Conservation (phyloP, 1,140 invertebrate species). For the Bombus soroeensis region DNA sequence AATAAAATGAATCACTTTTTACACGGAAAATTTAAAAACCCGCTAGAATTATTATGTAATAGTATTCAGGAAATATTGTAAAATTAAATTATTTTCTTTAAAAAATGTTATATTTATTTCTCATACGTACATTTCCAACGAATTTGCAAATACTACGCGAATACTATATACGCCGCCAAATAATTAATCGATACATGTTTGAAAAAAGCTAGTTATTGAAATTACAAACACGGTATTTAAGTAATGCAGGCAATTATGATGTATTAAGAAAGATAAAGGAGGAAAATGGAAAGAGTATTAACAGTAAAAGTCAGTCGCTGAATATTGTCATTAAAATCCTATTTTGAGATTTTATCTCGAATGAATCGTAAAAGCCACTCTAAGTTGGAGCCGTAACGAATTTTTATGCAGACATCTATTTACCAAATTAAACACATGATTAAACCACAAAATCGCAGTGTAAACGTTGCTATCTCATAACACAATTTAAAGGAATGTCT, state of each 20-base stretch:
- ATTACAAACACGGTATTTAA: too few species aligned
- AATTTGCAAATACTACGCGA: too few species aligned
- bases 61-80: too few species aligned
- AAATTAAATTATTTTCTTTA: too few species aligned
- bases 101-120: too few species aligned
- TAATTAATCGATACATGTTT: too few species aligned
- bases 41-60: background rate
- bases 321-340: background rate
- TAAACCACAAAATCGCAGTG: background rate
- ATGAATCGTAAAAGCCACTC: background rate
- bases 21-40: background rate
- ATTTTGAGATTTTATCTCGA: slow-evolving; percentile 5
- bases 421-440: slow-evolving; percentile 2
- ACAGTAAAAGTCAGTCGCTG: background rate
- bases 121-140: too few species aligned
- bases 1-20: background rate
- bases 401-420: background rate
- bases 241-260: too few species aligned
- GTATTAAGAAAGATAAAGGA: too few species aligned
- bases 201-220: too few species aligned
- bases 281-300: background rate
- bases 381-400: background rate
- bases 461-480: slow-evolving; percentile 3
- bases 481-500: background rate
- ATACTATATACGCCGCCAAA: too few species aligned